A percentile compares a stretch with the other conserved stretches of the same genome.
Evolutionary conservation across 2,113 vertebrate genomes (phyloP).

Genomic region (Poicephalus meyeri): DNA sequence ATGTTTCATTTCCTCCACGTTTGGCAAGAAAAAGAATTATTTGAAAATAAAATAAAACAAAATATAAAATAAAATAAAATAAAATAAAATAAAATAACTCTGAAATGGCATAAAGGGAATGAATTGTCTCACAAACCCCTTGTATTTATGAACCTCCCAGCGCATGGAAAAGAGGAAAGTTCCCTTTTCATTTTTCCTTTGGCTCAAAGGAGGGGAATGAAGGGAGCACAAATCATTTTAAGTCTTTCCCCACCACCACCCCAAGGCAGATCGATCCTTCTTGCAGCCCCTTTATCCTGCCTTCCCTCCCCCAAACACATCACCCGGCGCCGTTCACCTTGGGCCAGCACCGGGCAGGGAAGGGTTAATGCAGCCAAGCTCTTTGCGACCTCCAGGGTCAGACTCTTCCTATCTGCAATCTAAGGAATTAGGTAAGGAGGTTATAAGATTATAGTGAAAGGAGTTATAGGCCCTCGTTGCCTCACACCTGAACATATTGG

Average conservation of each 20-base stretch:
- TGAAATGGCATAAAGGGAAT: not conserved
- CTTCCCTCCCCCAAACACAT: not conserved
- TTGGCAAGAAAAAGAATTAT: not conserved
- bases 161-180: not conserved
- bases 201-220: not conserved
- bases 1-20: not conserved
- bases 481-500: constrained; percentile 68
- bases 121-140: not conserved
- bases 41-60: not conserved
- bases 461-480: constrained; percentile 60
- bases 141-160: not conserved
- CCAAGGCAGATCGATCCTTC: not conserved
- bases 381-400: constrained; percentile 81
- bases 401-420: constrained; percentile 72
- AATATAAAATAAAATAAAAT: not conserved
- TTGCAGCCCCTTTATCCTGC: constrained; percentile 27
- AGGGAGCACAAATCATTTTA: not conserved
- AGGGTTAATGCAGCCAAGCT: constrained; percentile 89
- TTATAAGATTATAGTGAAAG: constrained; percentile 79
- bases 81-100: too few relatives aligned
- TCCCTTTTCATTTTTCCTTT: constrained; percentile 12
- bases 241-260: not conserved
- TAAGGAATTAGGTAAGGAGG: constrained; percentile 77
- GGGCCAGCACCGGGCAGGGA: constrained; percentile 75
- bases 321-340: constrained; percentile 85